Evolutionary conservation across 2,797 vertebrate genomes (phyloP).

Genomic region (Neopelma chrysocephalum): DNA sequence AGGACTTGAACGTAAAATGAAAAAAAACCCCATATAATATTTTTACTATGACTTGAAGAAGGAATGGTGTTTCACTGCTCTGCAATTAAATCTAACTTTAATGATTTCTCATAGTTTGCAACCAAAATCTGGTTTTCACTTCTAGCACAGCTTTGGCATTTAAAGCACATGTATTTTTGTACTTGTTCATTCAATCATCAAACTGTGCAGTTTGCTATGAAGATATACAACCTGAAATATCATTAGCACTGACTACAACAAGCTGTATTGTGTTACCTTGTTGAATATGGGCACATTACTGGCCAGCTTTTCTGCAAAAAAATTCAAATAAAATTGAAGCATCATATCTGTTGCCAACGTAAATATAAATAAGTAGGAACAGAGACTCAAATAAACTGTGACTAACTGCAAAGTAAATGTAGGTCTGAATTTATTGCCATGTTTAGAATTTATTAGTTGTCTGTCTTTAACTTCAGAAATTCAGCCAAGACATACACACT

Average conservation of each 20-base stretch:
- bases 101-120: not conserved
- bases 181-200: not conserved
- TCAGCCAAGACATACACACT: not conserved
- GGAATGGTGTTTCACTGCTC: not conserved
- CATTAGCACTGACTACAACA: not conserved
- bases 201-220: not conserved
- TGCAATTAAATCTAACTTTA: not conserved
- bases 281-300: not conserved
- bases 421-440: not conserved
- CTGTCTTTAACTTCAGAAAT: not conserved
- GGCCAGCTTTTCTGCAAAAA: not conserved
- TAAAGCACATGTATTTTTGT: not conserved
- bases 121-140: not conserved
- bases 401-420: not conserved
- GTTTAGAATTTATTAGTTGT: not conserved
- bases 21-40: fast-evolving
- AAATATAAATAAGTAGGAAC: not conserved
- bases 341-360: not conserved
- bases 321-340: not conserved
- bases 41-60: not conserved
- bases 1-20: not conserved
- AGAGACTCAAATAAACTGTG: not conserved
- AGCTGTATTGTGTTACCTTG: not conserved
- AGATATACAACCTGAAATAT: not conserved
- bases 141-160: not conserved